Evolutionary conservation across 2,888 invertebrate genomes (phyloP).

Genomic region (Amphiduros pacificus): DNA sequence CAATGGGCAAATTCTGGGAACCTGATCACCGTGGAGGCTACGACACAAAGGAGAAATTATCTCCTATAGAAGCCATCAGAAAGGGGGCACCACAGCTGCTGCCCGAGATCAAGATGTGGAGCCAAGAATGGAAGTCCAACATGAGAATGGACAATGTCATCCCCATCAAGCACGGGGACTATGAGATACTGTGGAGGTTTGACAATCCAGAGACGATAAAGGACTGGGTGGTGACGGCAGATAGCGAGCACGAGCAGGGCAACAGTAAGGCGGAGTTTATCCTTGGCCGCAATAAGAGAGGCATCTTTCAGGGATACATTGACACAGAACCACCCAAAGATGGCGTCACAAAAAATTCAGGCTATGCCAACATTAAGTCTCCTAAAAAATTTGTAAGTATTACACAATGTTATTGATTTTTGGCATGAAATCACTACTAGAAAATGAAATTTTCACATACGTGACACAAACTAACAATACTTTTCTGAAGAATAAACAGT

Average conservation of each 20-base stretch:
- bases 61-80: slow-evolving; percentile 34
- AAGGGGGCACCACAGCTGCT: slow-evolving; percentile 71
- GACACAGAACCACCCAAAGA: slow-evolving; percentile 73
- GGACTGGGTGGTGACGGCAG: slow-evolving; percentile 70
- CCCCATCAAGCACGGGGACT: slow-evolving; percentile 29
- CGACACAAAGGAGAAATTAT: slow-evolving; percentile 20
- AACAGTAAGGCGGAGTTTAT: slow-evolving; percentile 70
- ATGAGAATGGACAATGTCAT: slow-evolving; percentile 66
- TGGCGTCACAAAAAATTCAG: slow-evolving; percentile 75
- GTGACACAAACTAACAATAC: no score
- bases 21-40: slow-evolving; percentile 38
- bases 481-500: no score
- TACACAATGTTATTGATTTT: not conserved
- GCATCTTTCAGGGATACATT: slow-evolving; percentile 57
- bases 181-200: slow-evolving; percentile 68
- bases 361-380: slow-evolving; percentile 80
- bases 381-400: slow-evolving; percentile 60
- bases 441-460: no score
- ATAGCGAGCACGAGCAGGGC: slow-evolving; percentile 82
- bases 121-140: slow-evolving; percentile 35
- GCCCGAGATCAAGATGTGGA: slow-evolving; percentile 69
- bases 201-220: slow-evolving; percentile 67
- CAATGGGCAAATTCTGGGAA: slow-evolving; percentile 33
- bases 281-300: slow-evolving; percentile 67
- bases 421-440: not conserved